Evolutionary conservation across 2,888 invertebrate species (phyloP).

Genomic region (Protophormia terraenovae): DNA sequence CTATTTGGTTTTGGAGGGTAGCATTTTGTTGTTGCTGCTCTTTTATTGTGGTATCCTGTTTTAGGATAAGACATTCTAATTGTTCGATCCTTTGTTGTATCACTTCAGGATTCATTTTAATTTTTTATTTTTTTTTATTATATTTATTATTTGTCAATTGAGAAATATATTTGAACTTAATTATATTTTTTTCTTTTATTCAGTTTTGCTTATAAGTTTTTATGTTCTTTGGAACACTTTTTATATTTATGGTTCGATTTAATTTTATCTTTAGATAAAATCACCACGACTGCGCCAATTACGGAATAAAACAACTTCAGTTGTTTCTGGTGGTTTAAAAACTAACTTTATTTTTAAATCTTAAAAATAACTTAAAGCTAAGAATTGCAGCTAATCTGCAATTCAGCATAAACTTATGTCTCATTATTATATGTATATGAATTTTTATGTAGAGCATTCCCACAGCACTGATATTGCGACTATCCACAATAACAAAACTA

Average conservation of each 20-base stretch:
- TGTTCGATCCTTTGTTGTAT: slow-evolving; percentile 25
- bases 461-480: no score
- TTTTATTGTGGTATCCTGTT: slow-evolving; percentile 21
- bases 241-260: background rate
- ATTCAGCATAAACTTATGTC: no score
- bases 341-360: no score
- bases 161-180: slow-evolving; percentile 16
- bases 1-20: slow-evolving; percentile 15
- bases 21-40: slow-evolving; percentile 19
- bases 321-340: no score
- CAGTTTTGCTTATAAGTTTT: slow-evolving; percentile 16
- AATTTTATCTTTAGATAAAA: slow-evolving; percentile 11
- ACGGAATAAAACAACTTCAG: background rate
- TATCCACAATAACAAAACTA: no score
- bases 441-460: no score
- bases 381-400: no score
- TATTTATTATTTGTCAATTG: background rate
- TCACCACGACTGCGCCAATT: background rate
- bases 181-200: slow-evolving; percentile 3
- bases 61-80: slow-evolving; percentile 14
- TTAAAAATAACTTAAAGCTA: no score
- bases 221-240: slow-evolving; percentile 24
- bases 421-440: no score
- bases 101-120: slow-evolving; percentile 33
- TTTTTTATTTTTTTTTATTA: background rate